A percentile compares a stretch with the other conserved stretches of the same genome.
Evolutionary conservation across 2,113 vertebrate genomes (phyloP).

Genomic region (Microtus pennsylvanicus): DNA sequence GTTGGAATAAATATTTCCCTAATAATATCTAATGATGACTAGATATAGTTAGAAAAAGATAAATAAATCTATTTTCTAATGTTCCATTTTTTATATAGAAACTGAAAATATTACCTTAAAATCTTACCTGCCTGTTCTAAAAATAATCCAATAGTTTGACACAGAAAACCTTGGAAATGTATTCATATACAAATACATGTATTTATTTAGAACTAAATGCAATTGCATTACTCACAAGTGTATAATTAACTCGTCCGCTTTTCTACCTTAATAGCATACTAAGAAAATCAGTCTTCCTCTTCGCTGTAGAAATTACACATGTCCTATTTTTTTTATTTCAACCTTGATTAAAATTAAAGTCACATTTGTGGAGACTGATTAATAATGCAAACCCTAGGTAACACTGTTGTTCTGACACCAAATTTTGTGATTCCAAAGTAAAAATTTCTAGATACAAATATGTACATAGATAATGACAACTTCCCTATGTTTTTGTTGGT

Average conservation of each 20-base stretch:
- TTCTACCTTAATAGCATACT: constrained; percentile 16
- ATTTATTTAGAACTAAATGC: constrained; percentile 26
- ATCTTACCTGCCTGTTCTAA: neutral
- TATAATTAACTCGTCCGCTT: neutral
- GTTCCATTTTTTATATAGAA: neutral
- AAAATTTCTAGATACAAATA: neutral
- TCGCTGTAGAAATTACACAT: neutral
- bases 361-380: constrained; percentile 28
- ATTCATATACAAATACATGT: neutral
- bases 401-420: neutral
- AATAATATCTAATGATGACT: neutral
- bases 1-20: neutral
- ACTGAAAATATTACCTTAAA: neutral
- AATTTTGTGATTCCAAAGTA: constrained; percentile 24
- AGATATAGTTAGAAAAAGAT: neutral
- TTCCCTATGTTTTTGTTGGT: neutral
- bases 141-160: neutral
- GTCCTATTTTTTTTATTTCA: constrained; percentile 19
- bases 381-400: neutral
- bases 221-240: neutral
- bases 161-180: neutral
- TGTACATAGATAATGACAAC: neutral
- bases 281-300: neutral
- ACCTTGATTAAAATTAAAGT: constrained; percentile 52
- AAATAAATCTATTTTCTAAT: neutral